phyloP scores from a whole-genome alignment of 2,888 invertebrate genomes.

The Macrosiphum euphorbiae region DNA sequence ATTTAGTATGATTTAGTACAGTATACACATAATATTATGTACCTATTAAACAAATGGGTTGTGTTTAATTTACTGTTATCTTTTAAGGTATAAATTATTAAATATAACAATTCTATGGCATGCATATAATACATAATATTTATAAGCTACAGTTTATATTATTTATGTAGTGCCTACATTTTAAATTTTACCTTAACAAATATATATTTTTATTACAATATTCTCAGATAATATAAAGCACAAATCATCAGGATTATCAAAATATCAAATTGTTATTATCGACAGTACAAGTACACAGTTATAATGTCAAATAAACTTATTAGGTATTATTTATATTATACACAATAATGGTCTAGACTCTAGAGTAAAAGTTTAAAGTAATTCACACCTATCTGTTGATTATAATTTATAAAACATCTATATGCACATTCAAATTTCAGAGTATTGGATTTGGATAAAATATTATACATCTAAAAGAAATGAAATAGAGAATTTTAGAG shows the following conservation, averaged over 20 bases:
- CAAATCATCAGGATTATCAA: not conserved
- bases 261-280: not conserved
- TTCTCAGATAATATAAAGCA: not conserved
- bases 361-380: not conserved
- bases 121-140: not conserved
- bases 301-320: not conserved
- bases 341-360: not conserved
- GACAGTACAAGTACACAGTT: not conserved
- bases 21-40: not conserved
- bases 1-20: not conserved
- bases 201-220: not conserved
- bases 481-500: not conserved
- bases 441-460: not conserved
- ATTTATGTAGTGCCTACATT: not conserved
- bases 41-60: not conserved
- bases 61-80: not conserved
- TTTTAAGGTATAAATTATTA: not conserved
- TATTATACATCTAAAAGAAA: not conserved
- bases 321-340: not conserved
- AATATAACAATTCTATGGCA: not conserved
- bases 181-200: not conserved
- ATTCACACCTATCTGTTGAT: not conserved
- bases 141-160: not conserved
- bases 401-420: not conserved
- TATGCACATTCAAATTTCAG: not conserved